Base-by-base conservation (phyloP, 2,797 vertebrate genomes). In the Acanthis flammea region DNA sequence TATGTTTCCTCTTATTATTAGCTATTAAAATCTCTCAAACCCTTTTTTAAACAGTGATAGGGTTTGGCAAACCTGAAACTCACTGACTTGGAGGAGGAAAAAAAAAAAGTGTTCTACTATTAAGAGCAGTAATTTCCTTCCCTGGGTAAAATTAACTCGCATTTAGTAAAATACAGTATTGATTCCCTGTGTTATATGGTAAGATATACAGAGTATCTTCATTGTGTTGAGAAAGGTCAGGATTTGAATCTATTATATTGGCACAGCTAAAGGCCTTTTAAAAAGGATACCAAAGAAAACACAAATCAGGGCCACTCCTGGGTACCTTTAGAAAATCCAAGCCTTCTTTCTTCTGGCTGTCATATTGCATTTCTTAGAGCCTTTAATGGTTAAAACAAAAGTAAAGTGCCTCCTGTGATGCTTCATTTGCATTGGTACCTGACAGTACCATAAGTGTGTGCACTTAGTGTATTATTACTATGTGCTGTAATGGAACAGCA, bases 1-100 rank as follows among this genome's bases (percentile, higher is more conserved):
- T 98, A 97, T 97, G 97, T 97, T 97, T 97, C 96, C 97, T 97
- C 97, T 98, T 98, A 98, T 97, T 98, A 98, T 98, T 98, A 98
- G 97, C 98, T 98, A 98, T 98, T 98, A 98, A 98, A 98, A 98
- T 98, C 98, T 98, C 97, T 85, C 97, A 97, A 97, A 94, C 97
- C 83, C 77, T 98, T 97, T 97, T 97, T 93, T 95, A 97, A 97
- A 95, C 57, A 97, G 93, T 61, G 97, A 98, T 97, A 97, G 94
- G 97, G 82, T 83, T 97, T 96, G 92, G 93, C 95, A 95, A 96
- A 95, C 71, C 92, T 68, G 80, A 92, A 96, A 94, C 61, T 95
- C 95, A 70, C 73, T 80, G 75, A 73, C 73, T 88, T 2, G 23
- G 41, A 30, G 50, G 39, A 73, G 24, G 6, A 14, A 67, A 83